Conservation (phyloP, 1,140 invertebrate species). For the Trachymyrmex septentrionalis region DNA sequence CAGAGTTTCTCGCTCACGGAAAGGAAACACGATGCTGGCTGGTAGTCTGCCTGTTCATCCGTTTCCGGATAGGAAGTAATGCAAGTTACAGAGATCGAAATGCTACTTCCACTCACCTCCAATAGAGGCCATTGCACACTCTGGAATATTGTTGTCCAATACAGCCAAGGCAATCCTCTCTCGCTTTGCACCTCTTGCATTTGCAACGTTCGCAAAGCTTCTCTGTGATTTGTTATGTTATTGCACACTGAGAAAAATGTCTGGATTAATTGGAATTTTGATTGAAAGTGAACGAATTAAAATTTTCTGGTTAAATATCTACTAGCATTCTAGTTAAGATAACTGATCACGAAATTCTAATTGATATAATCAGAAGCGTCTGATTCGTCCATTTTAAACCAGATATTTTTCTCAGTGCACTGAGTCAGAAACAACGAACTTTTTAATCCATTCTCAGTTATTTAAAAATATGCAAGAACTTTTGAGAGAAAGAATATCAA, state of each 20-base stretch:
- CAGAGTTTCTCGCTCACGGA: constrained; percentile 38
- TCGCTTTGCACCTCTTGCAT: constrained; percentile 31
- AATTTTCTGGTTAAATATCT: no score
- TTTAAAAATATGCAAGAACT: constrained; percentile 14
- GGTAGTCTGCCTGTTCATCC: constrained; percentile 64
- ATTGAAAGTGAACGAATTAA: no score
- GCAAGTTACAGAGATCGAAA: constrained; percentile 59
- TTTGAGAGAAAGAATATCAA: background rate
- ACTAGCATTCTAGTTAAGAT: no score
- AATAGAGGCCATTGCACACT: constrained; percentile 69
- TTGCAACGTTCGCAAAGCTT: constrained; percentile 19
- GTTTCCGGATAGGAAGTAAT: constrained; percentile 73
- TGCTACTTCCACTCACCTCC: constrained; percentile 21
- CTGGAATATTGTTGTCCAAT: constrained; percentile 53
- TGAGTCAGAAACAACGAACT: background rate
- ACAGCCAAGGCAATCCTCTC: background rate
- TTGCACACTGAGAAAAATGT: background rate
- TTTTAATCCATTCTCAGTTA: background rate
- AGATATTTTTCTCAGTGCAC: no score
- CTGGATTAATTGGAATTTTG: no score
- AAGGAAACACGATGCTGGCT: constrained; percentile 70
- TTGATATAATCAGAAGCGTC: no score
- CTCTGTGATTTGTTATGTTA: constrained; percentile 17
- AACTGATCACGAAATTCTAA: no score
- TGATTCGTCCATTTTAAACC: no score